Evolutionary conservation across 2,113 vertebrate genomes (phyloP), one percentile per base, ranked within the genome.

Genomic region (Lagopus muta): DNA sequence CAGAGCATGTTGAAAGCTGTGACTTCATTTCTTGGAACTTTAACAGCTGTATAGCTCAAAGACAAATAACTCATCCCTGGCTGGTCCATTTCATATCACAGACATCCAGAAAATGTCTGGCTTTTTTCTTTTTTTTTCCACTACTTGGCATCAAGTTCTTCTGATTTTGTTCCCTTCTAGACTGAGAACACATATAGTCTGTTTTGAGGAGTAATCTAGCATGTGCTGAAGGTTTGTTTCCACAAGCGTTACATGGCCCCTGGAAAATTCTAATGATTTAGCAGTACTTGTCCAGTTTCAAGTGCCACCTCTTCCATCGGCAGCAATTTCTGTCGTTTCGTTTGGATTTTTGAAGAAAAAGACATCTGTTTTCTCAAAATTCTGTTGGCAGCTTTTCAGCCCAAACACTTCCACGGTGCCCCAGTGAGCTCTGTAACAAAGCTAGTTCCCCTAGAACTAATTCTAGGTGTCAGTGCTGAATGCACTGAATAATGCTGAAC

Each of bases 1-100:
- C 6, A 6, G 40, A 86, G 57, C n/a, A 43, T 54, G 43, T 82
- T 92, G 86, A 95, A 94, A 93, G 79, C 85, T 27, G 27, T 95
- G 85, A 97, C 85, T 95, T 94, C 82, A 97, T 75, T 94, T 83
- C 94, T 95, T 91, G 91, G 69, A 83, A 69, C 85, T 96, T 86
- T 48, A 93, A 20, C 82, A 94, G 85, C 91, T 94, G 78, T 94
- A 64, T 67, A 86, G 82, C 89, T 95, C 61, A 66, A 81, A 96
- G 91, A 91, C 91, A 95, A 94, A 94, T 83, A 95, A 83, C 76
- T 94, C 88, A 81, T 95, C 91, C 69, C 79, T 91, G 93, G 47
- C 89, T 96, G 69, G 78, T 86, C 72, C 55, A 76, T 96, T 69
- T 86, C 95, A 93, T 93, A 95, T 91, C 80, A 93, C n/a, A 95